Conservation (phyloP, 2,113 vertebrate genomes). For the Antechinus flavipes region DNA sequence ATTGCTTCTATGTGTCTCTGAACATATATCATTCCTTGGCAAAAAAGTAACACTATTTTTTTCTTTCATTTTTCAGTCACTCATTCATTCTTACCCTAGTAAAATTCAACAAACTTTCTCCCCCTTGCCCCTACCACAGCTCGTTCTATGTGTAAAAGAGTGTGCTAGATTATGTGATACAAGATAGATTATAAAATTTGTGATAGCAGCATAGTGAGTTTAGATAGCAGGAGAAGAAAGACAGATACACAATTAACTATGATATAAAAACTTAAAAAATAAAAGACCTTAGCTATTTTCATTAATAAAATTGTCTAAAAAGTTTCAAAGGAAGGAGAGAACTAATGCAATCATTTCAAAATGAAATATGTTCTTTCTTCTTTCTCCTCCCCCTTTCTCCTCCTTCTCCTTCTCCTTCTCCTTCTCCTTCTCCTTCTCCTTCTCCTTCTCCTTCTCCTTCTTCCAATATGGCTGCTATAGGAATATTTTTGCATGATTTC, state of each 20-base stretch:
- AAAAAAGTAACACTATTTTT: neutral
- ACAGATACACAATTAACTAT: neutral
- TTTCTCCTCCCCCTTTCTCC: neutral
- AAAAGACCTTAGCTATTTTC: neutral
- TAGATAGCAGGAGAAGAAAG: neutral
- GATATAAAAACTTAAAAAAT: neutral
- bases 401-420: too few species aligned
- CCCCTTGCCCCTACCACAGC: neutral
- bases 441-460: too few species aligned
- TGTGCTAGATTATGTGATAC: neutral
- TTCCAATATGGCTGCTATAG: neutral
- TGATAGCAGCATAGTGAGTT: neutral
- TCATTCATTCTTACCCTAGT: neutral
- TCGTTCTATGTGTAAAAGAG: neutral
- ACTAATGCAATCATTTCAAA: too few species aligned
- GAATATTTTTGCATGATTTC: neutral
- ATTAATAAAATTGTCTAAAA: neutral
- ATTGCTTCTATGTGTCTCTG: neutral
- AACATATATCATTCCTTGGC: neutral
- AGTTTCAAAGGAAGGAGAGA: neutral
- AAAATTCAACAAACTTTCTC: neutral
- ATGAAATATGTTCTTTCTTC: neutral
- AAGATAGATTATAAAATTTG: neutral
- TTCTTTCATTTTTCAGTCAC: neutral
- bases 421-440: too few species aligned